Conservation (phyloP, 2,888 invertebrate species). For the Aphodius granarius region DNA sequence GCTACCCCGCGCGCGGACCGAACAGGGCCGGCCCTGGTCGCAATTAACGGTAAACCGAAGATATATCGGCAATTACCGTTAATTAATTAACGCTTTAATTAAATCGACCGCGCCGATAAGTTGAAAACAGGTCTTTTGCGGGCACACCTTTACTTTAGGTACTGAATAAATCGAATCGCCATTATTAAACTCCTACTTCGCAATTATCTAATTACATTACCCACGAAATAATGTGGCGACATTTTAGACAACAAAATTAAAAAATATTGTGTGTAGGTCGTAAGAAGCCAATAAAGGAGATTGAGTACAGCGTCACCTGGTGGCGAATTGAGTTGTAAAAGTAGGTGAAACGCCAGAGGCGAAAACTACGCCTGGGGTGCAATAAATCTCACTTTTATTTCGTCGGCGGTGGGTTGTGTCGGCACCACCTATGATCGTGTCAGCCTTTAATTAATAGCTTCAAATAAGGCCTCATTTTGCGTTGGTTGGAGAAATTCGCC, state of each 20-base stretch:
- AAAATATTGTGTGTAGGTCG: background rate
- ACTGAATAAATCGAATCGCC: background rate
- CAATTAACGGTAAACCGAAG: conserved; percentile 9
- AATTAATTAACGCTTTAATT: conserved; percentile 11
- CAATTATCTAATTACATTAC: background rate
- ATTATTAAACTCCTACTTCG: background rate
- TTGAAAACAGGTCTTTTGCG: conserved; percentile 12
- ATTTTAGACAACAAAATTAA: too few species aligned
- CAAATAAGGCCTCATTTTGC: background rate
- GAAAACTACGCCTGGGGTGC: background rate
- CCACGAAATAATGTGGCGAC: too few species aligned
- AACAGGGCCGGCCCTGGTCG: background rate
- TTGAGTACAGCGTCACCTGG: background rate
- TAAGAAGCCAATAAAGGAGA: background rate
- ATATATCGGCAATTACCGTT: conserved; percentile 9
- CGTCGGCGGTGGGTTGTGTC: background rate
- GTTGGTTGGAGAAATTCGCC: background rate
- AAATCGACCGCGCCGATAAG: conserved; percentile 6
- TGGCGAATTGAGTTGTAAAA: background rate
- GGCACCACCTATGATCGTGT: background rate
- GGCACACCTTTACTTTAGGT: background rate
- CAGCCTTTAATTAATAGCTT: background rate
- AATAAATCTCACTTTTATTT: background rate
- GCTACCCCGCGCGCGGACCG: background rate
- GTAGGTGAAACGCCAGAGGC: background rate